Conservation (phyloP, 2,113 vertebrate species). For the Oncorhynchus tshawytscha region DNA sequence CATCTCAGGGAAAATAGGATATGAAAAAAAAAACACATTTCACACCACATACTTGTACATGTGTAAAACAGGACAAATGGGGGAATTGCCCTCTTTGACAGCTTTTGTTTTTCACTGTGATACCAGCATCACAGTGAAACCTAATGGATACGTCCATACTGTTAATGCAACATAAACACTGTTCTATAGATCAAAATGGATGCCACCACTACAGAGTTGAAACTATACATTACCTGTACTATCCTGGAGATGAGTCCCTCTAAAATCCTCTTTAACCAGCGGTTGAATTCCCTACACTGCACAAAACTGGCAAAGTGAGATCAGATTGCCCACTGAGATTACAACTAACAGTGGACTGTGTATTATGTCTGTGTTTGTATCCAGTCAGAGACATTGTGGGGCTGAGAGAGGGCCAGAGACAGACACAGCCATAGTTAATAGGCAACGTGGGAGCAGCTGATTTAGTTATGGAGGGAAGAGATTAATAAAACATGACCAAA, state of each 20-base stretch:
- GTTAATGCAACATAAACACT: background rate
- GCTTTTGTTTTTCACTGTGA: background rate
- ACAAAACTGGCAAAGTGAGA: background rate
- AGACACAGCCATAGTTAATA: conserved; percentile 28
- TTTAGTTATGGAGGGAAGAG: conserved; percentile 46
- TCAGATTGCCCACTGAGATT: background rate
- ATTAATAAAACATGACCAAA: conserved; percentile 57
- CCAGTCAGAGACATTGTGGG: background rate
- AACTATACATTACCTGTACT: background rate
- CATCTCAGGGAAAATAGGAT: too few relatives aligned
- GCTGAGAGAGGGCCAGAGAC: background rate
- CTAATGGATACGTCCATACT: background rate
- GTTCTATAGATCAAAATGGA: background rate
- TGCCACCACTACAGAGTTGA: background rate
- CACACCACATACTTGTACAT: too few relatives aligned
- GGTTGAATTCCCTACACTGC: background rate
- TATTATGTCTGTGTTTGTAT: background rate
- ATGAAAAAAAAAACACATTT: too few relatives aligned
- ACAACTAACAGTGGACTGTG: background rate
- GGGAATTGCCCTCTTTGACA: too few relatives aligned
- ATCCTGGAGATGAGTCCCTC: background rate
- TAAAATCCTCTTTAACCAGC: background rate
- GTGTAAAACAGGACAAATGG: too few relatives aligned
- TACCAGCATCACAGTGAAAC: background rate
- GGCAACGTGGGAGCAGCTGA: conserved; percentile 44